Conservation (phyloP, 2,797 vertebrate genomes). For the Myotis planiceps region DNA sequence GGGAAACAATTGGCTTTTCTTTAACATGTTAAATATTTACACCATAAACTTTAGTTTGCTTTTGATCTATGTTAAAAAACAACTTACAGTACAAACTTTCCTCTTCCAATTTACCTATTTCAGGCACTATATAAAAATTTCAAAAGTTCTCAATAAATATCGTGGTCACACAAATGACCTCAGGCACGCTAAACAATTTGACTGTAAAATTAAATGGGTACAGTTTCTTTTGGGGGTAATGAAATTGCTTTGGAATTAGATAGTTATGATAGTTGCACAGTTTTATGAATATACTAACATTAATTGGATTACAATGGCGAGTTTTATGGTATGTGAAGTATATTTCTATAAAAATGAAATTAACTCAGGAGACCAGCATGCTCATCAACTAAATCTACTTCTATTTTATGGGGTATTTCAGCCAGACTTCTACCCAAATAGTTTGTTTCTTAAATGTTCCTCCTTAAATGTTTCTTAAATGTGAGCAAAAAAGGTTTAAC, state of each 20-base stretch:
- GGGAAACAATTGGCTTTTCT: not conserved
- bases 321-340: not conserved
- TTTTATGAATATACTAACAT: not conserved
- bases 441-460: not conserved
- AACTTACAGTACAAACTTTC: not conserved
- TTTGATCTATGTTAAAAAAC: not conserved
- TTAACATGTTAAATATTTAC: not conserved
- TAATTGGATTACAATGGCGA: not conserved
- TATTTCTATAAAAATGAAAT: not conserved
- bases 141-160: not conserved
- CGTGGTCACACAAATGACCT: not conserved
- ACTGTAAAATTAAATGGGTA: not conserved
- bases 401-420: not conserved
- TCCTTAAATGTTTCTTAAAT: not conserved
- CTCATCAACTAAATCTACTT: too few species aligned
- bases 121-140: not conserved
- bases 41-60: not conserved
- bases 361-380: not conserved
- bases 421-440: not conserved
- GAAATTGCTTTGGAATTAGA: not conserved
- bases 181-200: not conserved
- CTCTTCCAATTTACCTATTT: not conserved
- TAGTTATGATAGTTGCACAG: accelerated
- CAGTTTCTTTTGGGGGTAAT: accelerated
- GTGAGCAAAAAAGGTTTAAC: not conserved